Evolutionary conservation across 2,797 vertebrate genomes (phyloP).

Genomic region (Mustela erminea): DNA sequence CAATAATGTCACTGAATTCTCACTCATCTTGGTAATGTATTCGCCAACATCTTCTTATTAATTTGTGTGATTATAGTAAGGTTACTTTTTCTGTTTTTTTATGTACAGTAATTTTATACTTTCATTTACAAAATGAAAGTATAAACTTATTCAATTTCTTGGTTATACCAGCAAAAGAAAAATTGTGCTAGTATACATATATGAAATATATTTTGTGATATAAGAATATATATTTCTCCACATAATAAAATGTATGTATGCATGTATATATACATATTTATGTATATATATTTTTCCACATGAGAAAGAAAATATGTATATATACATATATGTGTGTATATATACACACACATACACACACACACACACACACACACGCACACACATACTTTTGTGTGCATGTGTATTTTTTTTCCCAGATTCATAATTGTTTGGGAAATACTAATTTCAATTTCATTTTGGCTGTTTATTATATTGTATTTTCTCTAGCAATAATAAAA

Average conservation of each 20-base stretch:
- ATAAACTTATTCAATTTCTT: slow-evolving; percentile 45
- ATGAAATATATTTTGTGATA: background rate
- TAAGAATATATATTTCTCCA: background rate
- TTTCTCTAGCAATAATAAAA: background rate
- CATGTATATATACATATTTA: background rate
- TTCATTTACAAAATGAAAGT: slow-evolving; percentile 17
- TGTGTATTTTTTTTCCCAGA: background rate
- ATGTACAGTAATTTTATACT: slow-evolving; percentile 62
- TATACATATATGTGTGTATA: background rate
- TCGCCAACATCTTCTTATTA: background rate
- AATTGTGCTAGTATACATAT: background rate
- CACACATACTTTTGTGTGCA: background rate
- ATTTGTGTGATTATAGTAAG: background rate
- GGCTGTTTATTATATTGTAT: background rate
- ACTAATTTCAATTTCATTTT: slow-evolving; percentile 45
- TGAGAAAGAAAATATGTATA: background rate
- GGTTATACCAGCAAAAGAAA: slow-evolving; percentile 61
- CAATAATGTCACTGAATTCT: background rate
- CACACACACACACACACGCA: background rate
- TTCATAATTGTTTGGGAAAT: slow-evolving; percentile 29
- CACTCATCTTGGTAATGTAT: background rate
- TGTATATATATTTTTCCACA: background rate
- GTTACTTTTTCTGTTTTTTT: slow-evolving; percentile 69
- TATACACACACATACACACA: background rate
- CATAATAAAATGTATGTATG: background rate